Evolutionary conservation across 1,140 invertebrate species (phyloP).

Genomic region (Ceratitis capitata): DNA sequence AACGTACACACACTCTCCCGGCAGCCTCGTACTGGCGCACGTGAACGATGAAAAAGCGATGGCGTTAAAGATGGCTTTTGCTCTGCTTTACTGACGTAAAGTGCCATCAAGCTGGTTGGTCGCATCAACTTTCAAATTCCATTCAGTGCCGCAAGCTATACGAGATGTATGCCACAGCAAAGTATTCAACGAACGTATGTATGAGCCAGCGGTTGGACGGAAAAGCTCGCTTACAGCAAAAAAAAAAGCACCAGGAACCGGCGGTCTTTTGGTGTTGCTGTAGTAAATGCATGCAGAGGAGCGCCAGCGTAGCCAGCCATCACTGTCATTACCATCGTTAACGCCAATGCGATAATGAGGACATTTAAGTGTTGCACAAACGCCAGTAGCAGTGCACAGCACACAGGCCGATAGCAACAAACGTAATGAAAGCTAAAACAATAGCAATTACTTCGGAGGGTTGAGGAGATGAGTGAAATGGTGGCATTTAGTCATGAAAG

Average conservation of each 20-base stretch:
- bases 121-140: slow-evolving; percentile 21
- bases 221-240: too few species aligned
- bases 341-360: slow-evolving; percentile 20
- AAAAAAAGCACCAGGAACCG: neutral
- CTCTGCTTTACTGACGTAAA: neutral
- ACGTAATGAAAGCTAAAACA: neutral
- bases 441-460: neutral
- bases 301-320: neutral
- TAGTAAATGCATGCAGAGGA: neutral
- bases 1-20: neutral
- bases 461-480: neutral
- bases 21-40: neutral
- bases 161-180: neutral
- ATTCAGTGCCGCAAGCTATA: neutral
- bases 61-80: slow-evolving; percentile 10
- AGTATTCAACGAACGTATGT: neutral
- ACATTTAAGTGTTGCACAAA: slow-evolving; percentile 4
- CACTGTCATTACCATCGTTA: slow-evolving; percentile 12
- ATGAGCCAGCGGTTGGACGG: neutral
- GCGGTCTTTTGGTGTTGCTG: neutral
- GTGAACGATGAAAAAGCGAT: neutral
- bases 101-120: neutral
- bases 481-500: neutral
- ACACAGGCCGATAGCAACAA: neutral
- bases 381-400: neutral